These are phyloP conservation scores for Rhabdomys dilectus DNA, from an alignment of 2,113 vertebrate genomes.

Conservation along the genomic window DNA sequence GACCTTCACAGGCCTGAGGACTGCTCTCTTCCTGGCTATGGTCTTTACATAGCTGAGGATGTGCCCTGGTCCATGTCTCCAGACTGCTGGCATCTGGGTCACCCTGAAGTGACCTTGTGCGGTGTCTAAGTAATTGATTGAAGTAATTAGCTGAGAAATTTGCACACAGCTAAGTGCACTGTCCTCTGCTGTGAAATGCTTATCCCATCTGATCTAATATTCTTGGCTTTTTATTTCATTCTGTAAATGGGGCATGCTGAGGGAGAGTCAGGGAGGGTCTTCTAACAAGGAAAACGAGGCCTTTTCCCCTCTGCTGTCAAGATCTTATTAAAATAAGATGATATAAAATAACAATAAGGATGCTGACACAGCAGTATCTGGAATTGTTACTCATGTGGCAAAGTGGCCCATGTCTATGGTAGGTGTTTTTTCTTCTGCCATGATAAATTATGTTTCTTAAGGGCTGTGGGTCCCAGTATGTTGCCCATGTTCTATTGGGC, in stretches of 20 bases:
- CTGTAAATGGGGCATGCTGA: accelerated
- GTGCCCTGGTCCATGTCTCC: no score
- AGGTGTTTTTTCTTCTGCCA: not conserved
- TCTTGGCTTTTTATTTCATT: not conserved
- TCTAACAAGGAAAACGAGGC: not conserved
- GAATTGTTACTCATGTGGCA: not conserved
- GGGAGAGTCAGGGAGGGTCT: not conserved
- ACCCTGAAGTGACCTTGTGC: not conserved
- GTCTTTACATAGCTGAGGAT: no score
- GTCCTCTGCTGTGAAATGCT: not conserved
- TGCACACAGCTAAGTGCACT: not conserved
- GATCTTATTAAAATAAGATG: not conserved
- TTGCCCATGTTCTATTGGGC: not conserved
- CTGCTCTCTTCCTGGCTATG: no score
- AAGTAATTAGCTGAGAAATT: not conserved
- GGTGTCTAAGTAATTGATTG: not conserved
- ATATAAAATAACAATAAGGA: accelerated
- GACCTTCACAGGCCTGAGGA: not conserved
- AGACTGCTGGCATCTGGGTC: not conserved
- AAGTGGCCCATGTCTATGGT: not conserved
- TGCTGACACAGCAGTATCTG: not conserved
- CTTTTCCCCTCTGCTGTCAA: not conserved
- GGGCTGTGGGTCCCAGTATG: not conserved
- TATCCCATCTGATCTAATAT: not conserved
- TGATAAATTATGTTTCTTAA: not conserved